Evolutionary conservation across 2,797 vertebrate species (phyloP).

Genomic region (Dermochelys coriacea): DNA sequence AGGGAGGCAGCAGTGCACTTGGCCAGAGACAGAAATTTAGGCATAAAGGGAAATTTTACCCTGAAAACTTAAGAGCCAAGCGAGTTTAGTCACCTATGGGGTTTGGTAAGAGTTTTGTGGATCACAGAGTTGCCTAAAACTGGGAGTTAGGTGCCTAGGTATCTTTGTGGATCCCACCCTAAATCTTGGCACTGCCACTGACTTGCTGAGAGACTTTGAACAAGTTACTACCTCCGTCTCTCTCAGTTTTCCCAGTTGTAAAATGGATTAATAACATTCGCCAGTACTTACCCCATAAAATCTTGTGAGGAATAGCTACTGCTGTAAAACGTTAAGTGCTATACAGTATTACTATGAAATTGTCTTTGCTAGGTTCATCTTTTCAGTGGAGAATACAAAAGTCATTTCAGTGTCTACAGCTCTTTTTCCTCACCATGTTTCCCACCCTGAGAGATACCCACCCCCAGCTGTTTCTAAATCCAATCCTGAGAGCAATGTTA

Average conservation of each 20-base stretch:
- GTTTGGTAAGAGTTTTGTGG: background rate
- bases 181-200: background rate
- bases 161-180: background rate
- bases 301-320: background rate
- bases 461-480: conserved; percentile 11
- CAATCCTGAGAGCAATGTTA: conserved; percentile 34
- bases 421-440: conserved; percentile 38
- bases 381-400: conserved; percentile 22
- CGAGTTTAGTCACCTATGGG: background rate
- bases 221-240: background rate
- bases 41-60: no score
- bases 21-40: no score
- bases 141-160: background rate
- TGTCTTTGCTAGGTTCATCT: background rate
- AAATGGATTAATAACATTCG: background rate
- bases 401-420: conserved; percentile 58
- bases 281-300: background rate
- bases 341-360: background rate
- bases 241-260: conserved; percentile 15
- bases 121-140: background rate
- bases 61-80: no score
- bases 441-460: conserved; percentile 7
- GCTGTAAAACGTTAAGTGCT: background rate
- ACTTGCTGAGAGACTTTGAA: conserved; percentile 13
- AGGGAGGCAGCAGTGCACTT: no score